Base-by-base conservation (phyloP, 2,113 vertebrate species). In the Lepidothrix coronata region DNA sequence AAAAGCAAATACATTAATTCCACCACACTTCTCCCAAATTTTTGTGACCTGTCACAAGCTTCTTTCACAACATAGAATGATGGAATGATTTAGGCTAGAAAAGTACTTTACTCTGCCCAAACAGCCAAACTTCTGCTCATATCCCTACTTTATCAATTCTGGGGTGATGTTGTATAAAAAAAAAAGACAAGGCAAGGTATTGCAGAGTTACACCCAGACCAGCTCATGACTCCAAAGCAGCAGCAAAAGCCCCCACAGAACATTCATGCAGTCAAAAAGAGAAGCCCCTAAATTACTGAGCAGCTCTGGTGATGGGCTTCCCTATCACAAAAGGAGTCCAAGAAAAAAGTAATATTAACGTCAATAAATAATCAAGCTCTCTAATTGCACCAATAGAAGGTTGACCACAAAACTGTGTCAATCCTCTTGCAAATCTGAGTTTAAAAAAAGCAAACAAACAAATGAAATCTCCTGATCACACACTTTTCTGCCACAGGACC, bases 121-220 rank as follows among this genome's bases (percentile, higher is more conserved):
- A 55, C 2, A 55, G 12, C 18, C 37, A 30, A 44, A 67, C 6
- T 66, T 59, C 8, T 73, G 25, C 27, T 80, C 5, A 0, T 4
- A 18, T 3, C 2, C 12, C 49, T 28, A 5, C 11, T 31, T 18
- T 4, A 72, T 14, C 3, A 2, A 0, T 24, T 71, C 70, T 33
- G 14, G 33, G 8, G 2, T 14, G 18, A 39, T 46, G 14, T 0
- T 17, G 35, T 4, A 33, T 15, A 16, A 7, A 12, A 13, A 7
- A 12, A 13, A 7, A 23, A 14, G 3, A 19, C 0, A 2, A 39
- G 14, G 28, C 16, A 43, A 35, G 4, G 2, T 20, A 12, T 17
- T 30, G 33, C n/a, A 46, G 18, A 30, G 9, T 59, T 43, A 5
- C 1, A 7, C 23, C 6, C 12, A 35, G 49, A 61, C 16, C 37